A percentile compares a stretch with the other conserved stretches of the same genome.
These are phyloP conservation scores for Philopotamus ludificatus DNA, from an alignment of 1,140 invertebrate genomes.

Conservation along the genomic window DNA sequence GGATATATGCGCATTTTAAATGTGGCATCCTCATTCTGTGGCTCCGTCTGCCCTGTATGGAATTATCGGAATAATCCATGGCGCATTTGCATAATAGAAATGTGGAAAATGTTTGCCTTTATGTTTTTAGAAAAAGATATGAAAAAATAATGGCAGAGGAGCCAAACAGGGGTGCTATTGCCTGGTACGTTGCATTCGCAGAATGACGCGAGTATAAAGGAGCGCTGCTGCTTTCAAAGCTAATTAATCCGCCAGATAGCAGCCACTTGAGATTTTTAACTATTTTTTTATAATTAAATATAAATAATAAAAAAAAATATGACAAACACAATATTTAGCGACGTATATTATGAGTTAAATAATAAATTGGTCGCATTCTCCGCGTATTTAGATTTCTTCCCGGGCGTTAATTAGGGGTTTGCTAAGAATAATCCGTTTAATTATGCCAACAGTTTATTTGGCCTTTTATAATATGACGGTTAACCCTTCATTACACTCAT, in stretches of 20 bases:
- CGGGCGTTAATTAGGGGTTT: too few relatives aligned
- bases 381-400: too few relatives aligned
- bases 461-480: neutral
- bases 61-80: slow-evolving; percentile 34
- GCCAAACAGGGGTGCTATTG: neutral
- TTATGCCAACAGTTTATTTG: neutral
- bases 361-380: too few relatives aligned
- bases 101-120: slow-evolving; percentile 27
- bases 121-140: slow-evolving; percentile 4
- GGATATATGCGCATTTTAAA: slow-evolving; percentile 34
- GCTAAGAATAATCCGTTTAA: neutral
- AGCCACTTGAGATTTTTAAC: too few relatives aligned
- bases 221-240: too few relatives aligned
- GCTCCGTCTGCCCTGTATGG: slow-evolving; percentile 4
- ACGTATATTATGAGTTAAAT: too few relatives aligned
- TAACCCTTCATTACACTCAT: neutral
- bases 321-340: too few relatives aligned
- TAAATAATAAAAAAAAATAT: too few relatives aligned
- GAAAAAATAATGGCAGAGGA: neutral
- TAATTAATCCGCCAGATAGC: too few relatives aligned
- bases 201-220: neutral
- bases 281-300: too few relatives aligned
- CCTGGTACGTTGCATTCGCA: neutral
- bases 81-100: slow-evolving; percentile 36
- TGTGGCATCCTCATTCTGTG: slow-evolving; percentile 15